These are phyloP conservation scores for Oncorhynchus nerka DNA, from an alignment of 2,113 vertebrate species.

Conservation along the genomic window DNA sequence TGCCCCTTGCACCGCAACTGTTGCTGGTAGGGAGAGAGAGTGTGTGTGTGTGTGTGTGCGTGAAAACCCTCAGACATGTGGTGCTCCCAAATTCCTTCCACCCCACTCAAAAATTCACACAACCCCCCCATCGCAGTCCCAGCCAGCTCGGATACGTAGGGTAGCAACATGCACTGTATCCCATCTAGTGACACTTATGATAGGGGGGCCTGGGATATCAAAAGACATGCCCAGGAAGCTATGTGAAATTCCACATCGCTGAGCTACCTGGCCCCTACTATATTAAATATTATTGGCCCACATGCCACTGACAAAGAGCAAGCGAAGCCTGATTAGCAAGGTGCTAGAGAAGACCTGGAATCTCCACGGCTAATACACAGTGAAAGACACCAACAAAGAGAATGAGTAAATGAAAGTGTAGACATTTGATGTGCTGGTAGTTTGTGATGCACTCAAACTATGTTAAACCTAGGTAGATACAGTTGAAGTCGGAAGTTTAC, in stretches of 20 bases:
- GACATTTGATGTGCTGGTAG: slow-evolving; percentile 5
- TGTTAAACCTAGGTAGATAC: background rate
- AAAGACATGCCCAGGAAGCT: slow-evolving; percentile 43
- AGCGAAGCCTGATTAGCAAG: slow-evolving; percentile 51
- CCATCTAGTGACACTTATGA: slow-evolving; percentile 54
- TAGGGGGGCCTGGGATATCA: slow-evolving; percentile 27
- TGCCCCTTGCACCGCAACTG: slow-evolving; percentile 54
- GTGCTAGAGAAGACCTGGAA: slow-evolving; percentile 48
- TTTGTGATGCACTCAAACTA: slow-evolving; percentile 6
- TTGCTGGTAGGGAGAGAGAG: slow-evolving; percentile 14
- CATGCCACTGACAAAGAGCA: slow-evolving; percentile 51
- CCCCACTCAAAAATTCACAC: background rate
- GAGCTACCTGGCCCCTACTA: slow-evolving; percentile 60
- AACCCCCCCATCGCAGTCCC: background rate
- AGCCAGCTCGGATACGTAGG: background rate
- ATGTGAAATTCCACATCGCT: slow-evolving; percentile 74
- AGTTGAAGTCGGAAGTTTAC: no score
- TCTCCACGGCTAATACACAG: slow-evolving; percentile 1
- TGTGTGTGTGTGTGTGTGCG: background rate
- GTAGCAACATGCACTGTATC: slow-evolving; percentile 46
- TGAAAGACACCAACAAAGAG: background rate
- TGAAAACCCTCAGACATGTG: slow-evolving; percentile 52
- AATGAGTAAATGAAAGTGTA: background rate
- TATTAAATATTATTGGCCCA: slow-evolving; percentile 51
- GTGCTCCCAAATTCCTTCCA: slow-evolving; percentile 53